These are phyloP conservation scores for Hirtodrosophila duncani DNA, from an alignment of 2,888 invertebrate genomes.

Conservation along the genomic window DNA sequence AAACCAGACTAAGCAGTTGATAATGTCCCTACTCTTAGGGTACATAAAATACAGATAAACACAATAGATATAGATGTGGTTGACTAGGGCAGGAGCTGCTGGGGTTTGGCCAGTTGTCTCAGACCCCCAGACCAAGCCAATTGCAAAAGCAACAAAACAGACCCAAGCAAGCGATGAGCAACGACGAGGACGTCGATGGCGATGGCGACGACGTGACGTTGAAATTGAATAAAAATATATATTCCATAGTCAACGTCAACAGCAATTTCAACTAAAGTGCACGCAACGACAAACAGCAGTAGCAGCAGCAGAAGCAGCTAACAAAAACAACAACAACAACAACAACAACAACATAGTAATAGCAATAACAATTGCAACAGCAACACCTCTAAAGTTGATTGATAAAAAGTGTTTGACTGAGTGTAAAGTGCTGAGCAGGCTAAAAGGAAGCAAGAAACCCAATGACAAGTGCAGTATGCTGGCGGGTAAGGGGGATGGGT, in stretches of 20 bases:
- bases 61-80: conserved; percentile 4
- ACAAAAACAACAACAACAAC: conserved; percentile 19
- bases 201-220: conserved; percentile 51
- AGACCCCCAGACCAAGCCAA: conserved; percentile 28
- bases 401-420: conserved; percentile 60
- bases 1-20: no score
- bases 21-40: no score
- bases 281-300: conserved; percentile 56
- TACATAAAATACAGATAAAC: no score
- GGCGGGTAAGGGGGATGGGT: not conserved
- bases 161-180: conserved; percentile 17
- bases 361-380: conserved; percentile 32
- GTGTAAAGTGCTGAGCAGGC: conserved; percentile 45
- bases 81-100: not conserved
- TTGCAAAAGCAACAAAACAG: conserved; percentile 34
- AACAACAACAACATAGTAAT: conserved; percentile 7
- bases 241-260: conserved; percentile 58
- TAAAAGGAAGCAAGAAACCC: conserved; percentile 19
- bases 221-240: conserved; percentile 62
- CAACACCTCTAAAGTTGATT: conserved; percentile 69
- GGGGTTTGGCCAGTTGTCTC: no score
- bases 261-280: conserved; percentile 69
- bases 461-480: not conserved
- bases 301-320: conserved; percentile 18
- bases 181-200: conserved; percentile 8